A percentile compares a stretch with the other conserved stretches of the same genome.
phyloP scores from a whole-genome alignment of 2,113 vertebrate genomes.

The human (Homo sapiens) region DNA sequence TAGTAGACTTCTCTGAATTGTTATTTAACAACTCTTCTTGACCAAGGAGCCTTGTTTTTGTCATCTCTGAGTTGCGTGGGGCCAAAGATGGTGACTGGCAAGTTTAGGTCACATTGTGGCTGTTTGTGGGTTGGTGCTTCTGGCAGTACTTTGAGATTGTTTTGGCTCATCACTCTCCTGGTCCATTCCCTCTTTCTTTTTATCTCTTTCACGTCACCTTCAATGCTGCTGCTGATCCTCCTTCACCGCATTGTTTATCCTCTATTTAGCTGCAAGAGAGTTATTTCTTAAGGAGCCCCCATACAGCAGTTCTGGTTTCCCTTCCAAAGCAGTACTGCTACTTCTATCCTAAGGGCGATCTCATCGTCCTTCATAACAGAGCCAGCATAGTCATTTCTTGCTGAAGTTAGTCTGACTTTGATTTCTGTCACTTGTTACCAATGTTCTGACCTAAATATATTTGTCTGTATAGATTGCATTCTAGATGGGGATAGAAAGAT shows the following conservation, averaged over 20 bases:
- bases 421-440: constrained; percentile 47
- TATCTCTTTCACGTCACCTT: not conserved
- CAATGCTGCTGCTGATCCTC: not conserved
- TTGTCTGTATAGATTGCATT: constrained; percentile 26
- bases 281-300: not conserved
- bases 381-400: not conserved
- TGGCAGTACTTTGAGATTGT: not conserved
- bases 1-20: not conserved
- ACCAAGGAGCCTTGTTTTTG: not conserved
- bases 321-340: not conserved
- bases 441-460: constrained; percentile 38
- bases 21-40: not conserved
- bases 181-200: not conserved
- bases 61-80: not conserved
- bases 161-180: not conserved
- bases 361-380: not conserved
- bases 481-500: constrained; percentile 18
- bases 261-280: not conserved
- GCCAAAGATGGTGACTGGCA: not conserved
- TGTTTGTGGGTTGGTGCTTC: not conserved
- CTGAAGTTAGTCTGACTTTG: constrained; percentile 35
- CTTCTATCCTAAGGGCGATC: not conserved
- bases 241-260: not conserved
- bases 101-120: not conserved
- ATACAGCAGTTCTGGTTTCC: not conserved